phyloP scores from a whole-genome alignment of 2,113 vertebrate species.

The Rhynchopsitta pachyrhyncha region DNA sequence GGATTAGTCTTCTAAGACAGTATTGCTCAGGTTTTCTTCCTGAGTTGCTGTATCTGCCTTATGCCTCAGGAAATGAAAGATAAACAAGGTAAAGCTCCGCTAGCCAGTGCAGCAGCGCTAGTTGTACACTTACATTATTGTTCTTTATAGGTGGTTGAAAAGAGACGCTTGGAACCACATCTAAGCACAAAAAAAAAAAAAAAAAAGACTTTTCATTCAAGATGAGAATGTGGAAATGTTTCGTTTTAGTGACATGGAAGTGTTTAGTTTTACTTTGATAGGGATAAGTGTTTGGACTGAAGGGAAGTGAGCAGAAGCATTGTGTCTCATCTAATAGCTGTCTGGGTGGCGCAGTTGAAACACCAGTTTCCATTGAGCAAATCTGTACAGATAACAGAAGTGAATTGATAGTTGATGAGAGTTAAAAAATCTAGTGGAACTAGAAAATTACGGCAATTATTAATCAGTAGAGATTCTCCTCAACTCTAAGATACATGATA shows the following conservation, averaged over 20 bases:
- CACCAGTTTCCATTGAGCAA: neutral
- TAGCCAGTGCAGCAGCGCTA: neutral
- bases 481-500: neutral
- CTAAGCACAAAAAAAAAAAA: neutral
- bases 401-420: neutral
- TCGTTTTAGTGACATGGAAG: neutral
- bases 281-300: neutral
- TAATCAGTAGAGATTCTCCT: neutral
- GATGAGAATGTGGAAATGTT: neutral
- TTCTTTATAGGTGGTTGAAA: neutral
- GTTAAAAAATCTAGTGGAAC: neutral
- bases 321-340: neutral
- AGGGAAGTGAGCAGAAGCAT: neutral
- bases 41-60: neutral
- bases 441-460: neutral
- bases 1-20: neutral
- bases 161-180: neutral
- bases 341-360: neutral
- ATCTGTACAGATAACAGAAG: neutral
- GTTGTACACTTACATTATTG: neutral
- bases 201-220: neutral
- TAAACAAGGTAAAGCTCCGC: neutral
- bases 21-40: neutral
- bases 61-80: slow-evolving; percentile 2
- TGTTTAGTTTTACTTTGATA: neutral